Conservation (phyloP, 2,888 invertebrate species). For the Hyalella azteca region DNA sequence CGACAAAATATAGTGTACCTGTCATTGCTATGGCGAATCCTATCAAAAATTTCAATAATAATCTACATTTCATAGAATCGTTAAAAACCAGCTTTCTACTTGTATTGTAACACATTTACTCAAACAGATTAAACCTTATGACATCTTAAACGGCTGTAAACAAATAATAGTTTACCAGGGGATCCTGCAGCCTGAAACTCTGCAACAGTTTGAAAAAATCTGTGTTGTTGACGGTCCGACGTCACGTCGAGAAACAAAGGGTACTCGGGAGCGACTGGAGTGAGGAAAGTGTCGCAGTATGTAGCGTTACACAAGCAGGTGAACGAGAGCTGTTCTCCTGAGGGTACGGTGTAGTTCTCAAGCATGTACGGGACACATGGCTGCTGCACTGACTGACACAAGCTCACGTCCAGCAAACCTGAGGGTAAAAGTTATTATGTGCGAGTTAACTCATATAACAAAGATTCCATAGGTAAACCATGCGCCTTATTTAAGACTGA, state of each 20-base stretch:
- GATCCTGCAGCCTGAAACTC: not conserved
- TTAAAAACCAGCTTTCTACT: no score
- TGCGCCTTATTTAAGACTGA: no score
- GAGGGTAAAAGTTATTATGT: not conserved
- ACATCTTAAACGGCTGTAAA: no score
- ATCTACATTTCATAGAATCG: no score
- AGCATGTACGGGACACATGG: constrained; percentile 60
- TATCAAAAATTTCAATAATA: no score
- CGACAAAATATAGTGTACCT: no score
- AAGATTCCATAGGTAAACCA: no score
- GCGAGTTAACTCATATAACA: no score
- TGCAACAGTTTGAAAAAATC: not conserved
- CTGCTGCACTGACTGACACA: not conserved
- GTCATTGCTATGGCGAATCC: no score
- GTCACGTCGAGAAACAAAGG: constrained; percentile 39
- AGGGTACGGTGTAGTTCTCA: constrained; percentile 41
- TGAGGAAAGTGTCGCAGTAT: constrained; percentile 60
- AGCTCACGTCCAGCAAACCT: not conserved
- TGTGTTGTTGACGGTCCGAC: not conserved
- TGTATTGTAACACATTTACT: no score
- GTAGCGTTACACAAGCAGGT: constrained; percentile 62
- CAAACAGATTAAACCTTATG: no score
- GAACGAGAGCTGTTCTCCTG: constrained; percentile 59
- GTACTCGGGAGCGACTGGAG: constrained; percentile 32
- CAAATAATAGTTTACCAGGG: not conserved